These are phyloP conservation scores for Carcina quercana DNA, from an alignment of 2,888 invertebrate genomes.

Conservation along the genomic window DNA sequence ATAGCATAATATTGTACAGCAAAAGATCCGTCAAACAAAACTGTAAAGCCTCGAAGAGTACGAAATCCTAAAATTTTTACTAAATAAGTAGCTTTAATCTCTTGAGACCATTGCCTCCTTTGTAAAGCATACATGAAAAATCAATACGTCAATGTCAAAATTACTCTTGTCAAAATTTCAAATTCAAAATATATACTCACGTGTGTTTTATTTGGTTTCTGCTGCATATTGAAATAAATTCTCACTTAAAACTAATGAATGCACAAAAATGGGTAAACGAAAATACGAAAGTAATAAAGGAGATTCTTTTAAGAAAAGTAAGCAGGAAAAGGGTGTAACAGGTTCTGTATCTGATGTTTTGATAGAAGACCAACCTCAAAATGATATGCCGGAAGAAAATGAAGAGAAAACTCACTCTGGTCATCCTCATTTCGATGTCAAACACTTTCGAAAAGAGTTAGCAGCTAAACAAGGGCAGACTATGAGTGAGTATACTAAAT, in stretches of 20 bases:
- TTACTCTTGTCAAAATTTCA: no score
- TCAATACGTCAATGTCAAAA: no score
- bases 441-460: slow-evolving; percentile 75
- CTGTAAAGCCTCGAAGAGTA: no score
- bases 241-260: slow-evolving; percentile 9
- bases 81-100: no score
- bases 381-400: slow-evolving; percentile 17
- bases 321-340: slow-evolving; percentile 25
- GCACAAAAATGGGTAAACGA: slow-evolving; percentile 46
- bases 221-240: no score
- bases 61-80: no score
- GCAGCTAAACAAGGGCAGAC: slow-evolving; percentile 66
- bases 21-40: no score
- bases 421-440: slow-evolving; percentile 60
- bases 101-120: no score
- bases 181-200: no score
- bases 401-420: background rate
- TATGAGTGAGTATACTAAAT: slow-evolving; percentile 57
- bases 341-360: slow-evolving; percentile 18
- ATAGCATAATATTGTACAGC: no score
- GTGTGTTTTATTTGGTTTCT: no score
- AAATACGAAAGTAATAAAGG: slow-evolving; percentile 39
- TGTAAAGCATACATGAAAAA: no score
- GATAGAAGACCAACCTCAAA: slow-evolving; percentile 39
- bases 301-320: slow-evolving; percentile 31